These are phyloP conservation scores for Pardalotus punctatus DNA, from an alignment of 2,113 vertebrate genomes.

Conservation along the genomic window DNA sequence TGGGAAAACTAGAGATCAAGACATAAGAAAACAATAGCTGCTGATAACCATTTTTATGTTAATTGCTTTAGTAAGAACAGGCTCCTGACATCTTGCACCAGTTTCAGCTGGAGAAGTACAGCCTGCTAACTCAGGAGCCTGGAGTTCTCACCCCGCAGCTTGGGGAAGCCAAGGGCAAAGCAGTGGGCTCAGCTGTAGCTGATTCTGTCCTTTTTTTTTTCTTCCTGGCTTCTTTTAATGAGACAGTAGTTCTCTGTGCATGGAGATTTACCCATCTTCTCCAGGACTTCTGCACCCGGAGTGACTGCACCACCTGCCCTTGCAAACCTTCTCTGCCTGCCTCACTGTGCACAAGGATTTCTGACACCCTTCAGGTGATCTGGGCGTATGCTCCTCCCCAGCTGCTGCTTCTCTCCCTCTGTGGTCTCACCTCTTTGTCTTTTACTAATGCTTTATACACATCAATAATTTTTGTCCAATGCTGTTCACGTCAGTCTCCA, in stretches of 20 bases:
- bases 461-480: not conserved
- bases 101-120: not conserved
- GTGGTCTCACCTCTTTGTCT: not conserved
- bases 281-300: not conserved
- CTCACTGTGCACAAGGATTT: not conserved
- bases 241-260: not conserved
- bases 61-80: not conserved
- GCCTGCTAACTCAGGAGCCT: not conserved
- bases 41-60: not conserved
- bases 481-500: not conserved
- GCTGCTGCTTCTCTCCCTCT: not conserved
- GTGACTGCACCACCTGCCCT: not conserved
- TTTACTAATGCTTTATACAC: not conserved
- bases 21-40: not conserved
- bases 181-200: not conserved
- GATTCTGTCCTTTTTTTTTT: not conserved
- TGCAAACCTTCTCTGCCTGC: not conserved
- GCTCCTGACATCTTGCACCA: not conserved
- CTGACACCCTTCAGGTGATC: not conserved
- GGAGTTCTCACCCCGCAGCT: accelerated
- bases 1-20: not conserved
- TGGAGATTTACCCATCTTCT: not conserved
- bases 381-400: not conserved
- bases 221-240: not conserved
- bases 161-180: not conserved